These are phyloP conservation scores for Ctena decussata DNA, from an alignment of 2,888 invertebrate species.

Conservation along the genomic window DNA sequence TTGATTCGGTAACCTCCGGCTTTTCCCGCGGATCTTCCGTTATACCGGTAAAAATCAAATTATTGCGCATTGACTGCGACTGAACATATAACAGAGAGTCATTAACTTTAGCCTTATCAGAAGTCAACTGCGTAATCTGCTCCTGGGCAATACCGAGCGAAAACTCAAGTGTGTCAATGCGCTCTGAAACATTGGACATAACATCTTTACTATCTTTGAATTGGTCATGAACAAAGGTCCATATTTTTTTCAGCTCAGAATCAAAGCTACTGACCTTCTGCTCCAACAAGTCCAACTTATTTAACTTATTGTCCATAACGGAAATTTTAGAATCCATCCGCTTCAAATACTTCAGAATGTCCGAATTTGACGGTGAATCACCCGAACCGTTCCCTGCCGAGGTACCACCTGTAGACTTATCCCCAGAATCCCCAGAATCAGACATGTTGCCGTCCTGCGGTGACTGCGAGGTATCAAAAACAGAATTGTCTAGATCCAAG, in stretches of 20 bases:
- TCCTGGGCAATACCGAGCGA: background rate
- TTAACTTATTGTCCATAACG: background rate
- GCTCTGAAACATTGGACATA: background rate
- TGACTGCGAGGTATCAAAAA: background rate
- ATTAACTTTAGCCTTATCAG: background rate
- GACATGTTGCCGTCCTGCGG: background rate
- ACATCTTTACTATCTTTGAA: background rate
- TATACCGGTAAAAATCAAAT: background rate
- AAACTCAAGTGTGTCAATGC: conserved; percentile 11
- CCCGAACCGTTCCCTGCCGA: background rate
- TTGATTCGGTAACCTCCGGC: background rate
- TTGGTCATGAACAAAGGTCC: too few relatives aligned
- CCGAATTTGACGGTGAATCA: background rate
- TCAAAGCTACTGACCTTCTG: conserved; percentile 15
- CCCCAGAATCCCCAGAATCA: background rate
- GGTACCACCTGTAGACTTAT: background rate
- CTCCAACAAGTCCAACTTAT: conserved; percentile 8
- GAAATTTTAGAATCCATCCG: background rate
- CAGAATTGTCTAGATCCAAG: background rate
- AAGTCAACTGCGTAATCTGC: background rate
- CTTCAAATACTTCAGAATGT: background rate
- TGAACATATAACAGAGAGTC: too few relatives aligned
- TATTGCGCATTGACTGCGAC: conserved; percentile 11
- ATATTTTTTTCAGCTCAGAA: background rate
- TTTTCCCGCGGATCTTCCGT: background rate